Evolutionary conservation across 2,888 invertebrate species (phyloP).

Genomic region (Abrostola triplasia): DNA sequence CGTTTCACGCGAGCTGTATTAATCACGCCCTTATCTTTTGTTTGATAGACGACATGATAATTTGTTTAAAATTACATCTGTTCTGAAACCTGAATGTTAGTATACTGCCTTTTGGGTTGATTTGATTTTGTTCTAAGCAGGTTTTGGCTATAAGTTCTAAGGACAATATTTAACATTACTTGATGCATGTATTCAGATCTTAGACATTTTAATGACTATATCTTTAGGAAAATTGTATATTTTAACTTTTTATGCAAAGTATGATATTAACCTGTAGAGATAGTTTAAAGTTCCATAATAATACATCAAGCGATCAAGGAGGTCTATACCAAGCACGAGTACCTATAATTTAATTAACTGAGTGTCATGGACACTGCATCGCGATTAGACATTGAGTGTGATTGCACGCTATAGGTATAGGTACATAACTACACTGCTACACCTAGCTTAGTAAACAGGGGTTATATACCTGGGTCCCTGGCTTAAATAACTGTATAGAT

Average conservation of each 20-base stretch:
- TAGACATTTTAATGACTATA: too few relatives aligned
- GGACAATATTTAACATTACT: too few relatives aligned
- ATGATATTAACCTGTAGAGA: too few relatives aligned
- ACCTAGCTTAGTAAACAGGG: neutral
- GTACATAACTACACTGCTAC: too few relatives aligned
- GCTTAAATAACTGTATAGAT: too few relatives aligned
- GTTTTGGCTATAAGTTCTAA: too few relatives aligned
- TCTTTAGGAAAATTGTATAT: too few relatives aligned
- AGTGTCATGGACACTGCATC: constrained; percentile 22
- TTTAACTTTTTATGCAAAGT: too few relatives aligned
- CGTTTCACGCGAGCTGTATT: constrained; percentile 29
- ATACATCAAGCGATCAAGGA: neutral
- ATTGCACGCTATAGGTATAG: constrained; percentile 9
- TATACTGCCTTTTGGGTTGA: too few relatives aligned
- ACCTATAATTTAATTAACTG: constrained; percentile 38
- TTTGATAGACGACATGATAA: constrained; percentile 16
- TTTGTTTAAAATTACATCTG: neutral
- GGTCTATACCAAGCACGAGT: neutral
- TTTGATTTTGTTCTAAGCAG: too few relatives aligned
- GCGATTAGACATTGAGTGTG: constrained; percentile 18
- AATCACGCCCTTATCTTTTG: constrained; percentile 28
- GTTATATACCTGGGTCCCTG: too few relatives aligned
- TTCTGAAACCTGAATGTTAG: neutral
- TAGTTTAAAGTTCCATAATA: neutral
- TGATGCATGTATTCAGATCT: too few relatives aligned